Conservation (phyloP, 1,140 invertebrate species). For the Pogonomyrmex barbatus region DNA sequence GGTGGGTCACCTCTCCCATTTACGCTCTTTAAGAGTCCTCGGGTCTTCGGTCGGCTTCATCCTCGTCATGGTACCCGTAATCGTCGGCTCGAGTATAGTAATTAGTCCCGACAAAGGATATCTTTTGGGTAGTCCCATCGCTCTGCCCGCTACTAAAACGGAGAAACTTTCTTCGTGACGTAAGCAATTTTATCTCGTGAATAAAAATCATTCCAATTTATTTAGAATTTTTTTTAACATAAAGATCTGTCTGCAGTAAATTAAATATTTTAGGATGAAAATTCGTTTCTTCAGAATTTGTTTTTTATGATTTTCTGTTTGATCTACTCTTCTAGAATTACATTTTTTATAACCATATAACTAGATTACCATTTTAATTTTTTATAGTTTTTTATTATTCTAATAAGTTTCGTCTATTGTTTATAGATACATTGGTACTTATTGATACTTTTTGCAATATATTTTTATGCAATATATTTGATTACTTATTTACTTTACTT, state of each 20-base stretch:
- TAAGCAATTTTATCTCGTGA: conserved; percentile 34
- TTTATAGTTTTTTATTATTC: background rate
- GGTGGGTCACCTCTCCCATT: conserved; percentile 78
- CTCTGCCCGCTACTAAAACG: conserved; percentile 7
- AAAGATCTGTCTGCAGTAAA: too few relatives aligned
- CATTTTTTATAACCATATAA: conserved; percentile 1
- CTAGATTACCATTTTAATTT: background rate
- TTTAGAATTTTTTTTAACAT: background rate
- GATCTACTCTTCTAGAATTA: background rate
- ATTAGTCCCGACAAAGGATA: conserved; percentile 12
- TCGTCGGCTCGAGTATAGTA: conserved; percentile 15
- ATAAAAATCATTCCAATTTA: background rate
- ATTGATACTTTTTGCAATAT: background rate
- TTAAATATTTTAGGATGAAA: background rate
- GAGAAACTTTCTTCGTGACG: background rate
- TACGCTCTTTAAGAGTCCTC: conserved; percentile 61
- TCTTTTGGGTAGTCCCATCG: conserved; percentile 59
- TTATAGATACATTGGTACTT: background rate
- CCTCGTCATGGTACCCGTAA: conserved; percentile 39
- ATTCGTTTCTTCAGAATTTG: background rate
- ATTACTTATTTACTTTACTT: background rate
- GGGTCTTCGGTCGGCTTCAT: conserved; percentile 62
- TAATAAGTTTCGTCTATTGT: background rate
- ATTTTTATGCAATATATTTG: too few relatives aligned
- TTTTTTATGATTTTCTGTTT: background rate